Base-by-base conservation (phyloP, 2,113 vertebrate genomes). In the Lamprologus callipterus region DNA sequence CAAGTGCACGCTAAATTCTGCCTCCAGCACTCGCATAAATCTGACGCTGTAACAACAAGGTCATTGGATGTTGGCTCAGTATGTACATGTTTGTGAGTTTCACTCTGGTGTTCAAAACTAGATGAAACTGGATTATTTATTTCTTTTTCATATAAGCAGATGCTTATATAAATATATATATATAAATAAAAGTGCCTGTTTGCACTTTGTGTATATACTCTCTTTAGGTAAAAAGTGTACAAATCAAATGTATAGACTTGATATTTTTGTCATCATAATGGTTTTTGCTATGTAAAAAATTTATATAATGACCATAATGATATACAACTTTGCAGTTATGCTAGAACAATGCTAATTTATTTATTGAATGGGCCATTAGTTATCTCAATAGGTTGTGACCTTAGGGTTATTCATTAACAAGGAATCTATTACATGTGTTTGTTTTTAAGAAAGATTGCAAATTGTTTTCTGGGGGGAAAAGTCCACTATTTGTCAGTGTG, bases 131-230 rank as follows among this genome's bases (percentile, higher is more conserved):
- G 60, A 87, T 88, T 75, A 79, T 87, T 90, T 47, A 40, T 75
- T 89, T 80, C 49, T 81, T 37, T 88, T 83, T 92, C 55, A 86
- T 60, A 80, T 83, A 87, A 91, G 91, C 84, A 53, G 82, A 85
- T 78, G 93, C 85, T 95, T 92, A 91, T 88, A 49, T 78, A 87
- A 87, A 42, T 84, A 92, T 91, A 87, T 84, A 93, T 92, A 79
- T 93, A 68, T 68, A 68, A 37, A 68, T 96, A 94, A 96, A 97
- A 96, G 96, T 97, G 96, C 96, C 96, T 97, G 94, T 88, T 96
- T 96, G 96, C 96, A 97, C 96, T 96, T 96, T 96, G 93, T 96
- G 92, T 95, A 94, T 89, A 96, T 94, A 94, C 37, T 68, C 26
- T 94, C 75, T 87, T 73, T 91, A 94, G 93, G 42, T 85, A 9